These are phyloP conservation scores for Drosophila parvula DNA, from an alignment of 1,140 invertebrate genomes.

Conservation along the genomic window DNA sequence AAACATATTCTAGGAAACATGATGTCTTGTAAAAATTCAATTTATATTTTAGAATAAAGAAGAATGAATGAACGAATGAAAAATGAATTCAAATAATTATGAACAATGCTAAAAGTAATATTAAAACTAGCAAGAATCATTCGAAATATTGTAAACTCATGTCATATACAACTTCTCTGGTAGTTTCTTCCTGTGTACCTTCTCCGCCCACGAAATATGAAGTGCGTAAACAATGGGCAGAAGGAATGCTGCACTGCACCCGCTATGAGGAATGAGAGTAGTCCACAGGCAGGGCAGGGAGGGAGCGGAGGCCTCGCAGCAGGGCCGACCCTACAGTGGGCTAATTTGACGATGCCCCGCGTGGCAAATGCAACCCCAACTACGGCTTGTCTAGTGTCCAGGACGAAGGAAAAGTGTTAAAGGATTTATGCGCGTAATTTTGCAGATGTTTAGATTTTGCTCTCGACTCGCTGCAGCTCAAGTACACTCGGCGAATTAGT, in stretches of 20 bases:
- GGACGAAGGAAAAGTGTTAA: conserved; percentile 69
- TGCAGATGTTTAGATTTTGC: conserved; percentile 81
- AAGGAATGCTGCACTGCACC: conserved; percentile 51
- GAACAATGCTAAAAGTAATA: no score
- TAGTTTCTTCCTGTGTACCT: background rate
- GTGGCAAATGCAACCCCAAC: conserved; percentile 65
- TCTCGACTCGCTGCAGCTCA: conserved; percentile 17
- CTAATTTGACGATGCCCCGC: conserved; percentile 77
- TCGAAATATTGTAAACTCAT: background rate
- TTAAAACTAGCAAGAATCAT: no score
- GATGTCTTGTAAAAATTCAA: no score
- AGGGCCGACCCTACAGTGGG: conserved; percentile 61
- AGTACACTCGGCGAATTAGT: conserved; percentile 16
- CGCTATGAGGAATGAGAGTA: conserved; percentile 38
- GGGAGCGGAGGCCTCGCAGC: conserved; percentile 36
- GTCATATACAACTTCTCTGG: background rate
- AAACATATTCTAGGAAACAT: no score
- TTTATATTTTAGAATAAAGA: no score
- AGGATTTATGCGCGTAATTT: conserved; percentile 83
- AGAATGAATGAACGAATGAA: no score
- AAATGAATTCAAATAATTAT: no score
- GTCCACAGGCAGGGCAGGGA: background rate
- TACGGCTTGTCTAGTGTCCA: conserved; percentile 37
- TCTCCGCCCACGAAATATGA: conserved; percentile 18
- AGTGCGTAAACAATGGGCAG: conserved; percentile 68